phyloP scores from a whole-genome alignment of 2,888 invertebrate genomes.

The Leistus spinibarbis region DNA sequence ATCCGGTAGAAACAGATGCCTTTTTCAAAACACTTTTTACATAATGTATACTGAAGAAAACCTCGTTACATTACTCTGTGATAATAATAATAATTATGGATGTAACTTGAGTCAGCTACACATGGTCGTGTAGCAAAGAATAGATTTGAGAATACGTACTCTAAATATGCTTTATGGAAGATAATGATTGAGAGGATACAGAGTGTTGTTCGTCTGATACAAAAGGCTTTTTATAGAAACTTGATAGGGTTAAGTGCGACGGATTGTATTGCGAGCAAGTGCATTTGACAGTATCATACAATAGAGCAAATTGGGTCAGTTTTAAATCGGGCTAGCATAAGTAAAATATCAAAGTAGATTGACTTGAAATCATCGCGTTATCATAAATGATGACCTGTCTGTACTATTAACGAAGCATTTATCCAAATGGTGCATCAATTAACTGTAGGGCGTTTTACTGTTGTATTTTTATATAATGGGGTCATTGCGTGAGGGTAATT shows the following conservation, averaged over 20 bases:
- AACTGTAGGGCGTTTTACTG: no score
- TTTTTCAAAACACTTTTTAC: background rate
- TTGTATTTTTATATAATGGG: no score
- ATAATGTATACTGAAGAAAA: background rate
- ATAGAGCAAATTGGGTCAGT: no score
- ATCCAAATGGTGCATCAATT: no score
- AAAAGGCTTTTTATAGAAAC: background rate
- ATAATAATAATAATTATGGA: background rate
- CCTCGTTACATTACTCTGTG: background rate
- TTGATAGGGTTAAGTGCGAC: background rate
- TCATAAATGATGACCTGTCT: no score
- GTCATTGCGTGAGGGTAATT: no score
- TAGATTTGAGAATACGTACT: background rate
- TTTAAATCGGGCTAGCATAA: background rate
- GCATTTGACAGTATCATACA: background rate
- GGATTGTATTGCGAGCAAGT: no score
- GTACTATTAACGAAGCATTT: no score
- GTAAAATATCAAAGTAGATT: background rate
- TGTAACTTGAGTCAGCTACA: background rate
- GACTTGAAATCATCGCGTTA: no score
- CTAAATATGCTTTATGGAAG: background rate
- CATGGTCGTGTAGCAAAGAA: background rate
- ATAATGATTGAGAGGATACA: background rate
- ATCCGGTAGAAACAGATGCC: slow-evolving; percentile 11
- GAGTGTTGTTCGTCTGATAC: background rate